phyloP scores from a whole-genome alignment of 2,888 invertebrate species.

The Lasioglossum calceatum region DNA sequence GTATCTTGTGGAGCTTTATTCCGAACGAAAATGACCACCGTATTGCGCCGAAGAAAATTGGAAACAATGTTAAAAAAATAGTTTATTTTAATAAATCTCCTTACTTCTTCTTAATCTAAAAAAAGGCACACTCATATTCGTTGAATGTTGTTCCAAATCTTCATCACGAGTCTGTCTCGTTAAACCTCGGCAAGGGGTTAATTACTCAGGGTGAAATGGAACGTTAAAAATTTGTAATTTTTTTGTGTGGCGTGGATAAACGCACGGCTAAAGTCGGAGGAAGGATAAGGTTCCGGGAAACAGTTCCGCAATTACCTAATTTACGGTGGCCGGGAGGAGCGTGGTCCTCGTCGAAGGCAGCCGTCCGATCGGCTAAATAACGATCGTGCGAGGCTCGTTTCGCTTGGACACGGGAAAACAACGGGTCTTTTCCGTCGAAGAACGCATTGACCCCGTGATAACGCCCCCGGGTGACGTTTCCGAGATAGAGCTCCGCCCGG shows the following conservation, averaged over 20 bases:
- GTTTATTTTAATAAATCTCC: too few relatives aligned
- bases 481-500: constrained; percentile 4
- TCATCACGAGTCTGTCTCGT: too few relatives aligned
- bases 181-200: too few relatives aligned
- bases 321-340: neutral
- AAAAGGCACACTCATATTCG: too few relatives aligned
- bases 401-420: neutral
- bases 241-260: neutral
- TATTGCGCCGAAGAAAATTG: too few relatives aligned
- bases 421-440: neutral
- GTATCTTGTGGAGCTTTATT: neutral
- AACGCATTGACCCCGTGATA: constrained; percentile 23
- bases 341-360: neutral
- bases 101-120: too few relatives aligned
- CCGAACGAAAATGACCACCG: too few relatives aligned
- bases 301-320: neutral
- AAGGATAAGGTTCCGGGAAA: neutral
- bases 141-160: too few relatives aligned
- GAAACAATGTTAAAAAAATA: too few relatives aligned
- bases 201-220: too few relatives aligned
- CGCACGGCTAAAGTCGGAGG: neutral
- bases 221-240: neutral
- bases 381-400: constrained; percentile 50
- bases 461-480: constrained; percentile 7
- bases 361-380: constrained; percentile 42